Conservation (phyloP, 2,113 vertebrate species). For the Lamprologus sp. region DNA sequence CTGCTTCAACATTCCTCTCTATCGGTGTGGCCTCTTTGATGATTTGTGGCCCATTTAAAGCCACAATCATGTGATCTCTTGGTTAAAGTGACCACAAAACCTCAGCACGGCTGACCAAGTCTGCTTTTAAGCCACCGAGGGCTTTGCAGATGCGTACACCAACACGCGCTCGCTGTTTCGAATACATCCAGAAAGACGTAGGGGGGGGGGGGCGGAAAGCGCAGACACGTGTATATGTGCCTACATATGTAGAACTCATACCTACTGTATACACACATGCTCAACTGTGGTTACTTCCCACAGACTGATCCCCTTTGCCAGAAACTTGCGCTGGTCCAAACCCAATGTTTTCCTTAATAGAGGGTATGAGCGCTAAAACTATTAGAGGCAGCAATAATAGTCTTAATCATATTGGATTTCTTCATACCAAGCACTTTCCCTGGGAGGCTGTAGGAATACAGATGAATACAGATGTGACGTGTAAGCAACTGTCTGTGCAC, state of each 20-base stretch:
- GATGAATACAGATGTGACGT: neutral
- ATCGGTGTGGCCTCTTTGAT: slow-evolving; percentile 45
- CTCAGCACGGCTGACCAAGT: slow-evolving; percentile 14
- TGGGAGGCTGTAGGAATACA: neutral
- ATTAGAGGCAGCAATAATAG: slow-evolving; percentile 53
- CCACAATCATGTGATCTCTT: slow-evolving; percentile 52
- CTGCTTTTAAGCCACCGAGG: slow-evolving; percentile 27
- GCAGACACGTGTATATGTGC: neutral
- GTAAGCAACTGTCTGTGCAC: neutral
- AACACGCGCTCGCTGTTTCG: neutral
- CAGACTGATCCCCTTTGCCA: slow-evolving; percentile 21
- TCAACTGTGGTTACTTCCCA: slow-evolving; percentile 27
- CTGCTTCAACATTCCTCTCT: slow-evolving; percentile 32
- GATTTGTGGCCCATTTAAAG: slow-evolving; percentile 54
- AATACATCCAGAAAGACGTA: neutral
- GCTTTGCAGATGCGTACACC: neutral
- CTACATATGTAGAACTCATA: slow-evolving; percentile 3
- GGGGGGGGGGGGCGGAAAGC: neutral
- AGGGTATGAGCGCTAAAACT: slow-evolving; percentile 56
- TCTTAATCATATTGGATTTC: slow-evolving; percentile 62
- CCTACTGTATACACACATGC: neutral
- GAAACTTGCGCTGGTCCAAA: slow-evolving; percentile 42
- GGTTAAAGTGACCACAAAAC: slow-evolving; percentile 44
- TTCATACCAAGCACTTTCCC: slow-evolving; percentile 50
- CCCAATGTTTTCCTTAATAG: slow-evolving; percentile 60